Conservation (phyloP, 2,888 invertebrate genomes). For the Heliconius sara region DNA sequence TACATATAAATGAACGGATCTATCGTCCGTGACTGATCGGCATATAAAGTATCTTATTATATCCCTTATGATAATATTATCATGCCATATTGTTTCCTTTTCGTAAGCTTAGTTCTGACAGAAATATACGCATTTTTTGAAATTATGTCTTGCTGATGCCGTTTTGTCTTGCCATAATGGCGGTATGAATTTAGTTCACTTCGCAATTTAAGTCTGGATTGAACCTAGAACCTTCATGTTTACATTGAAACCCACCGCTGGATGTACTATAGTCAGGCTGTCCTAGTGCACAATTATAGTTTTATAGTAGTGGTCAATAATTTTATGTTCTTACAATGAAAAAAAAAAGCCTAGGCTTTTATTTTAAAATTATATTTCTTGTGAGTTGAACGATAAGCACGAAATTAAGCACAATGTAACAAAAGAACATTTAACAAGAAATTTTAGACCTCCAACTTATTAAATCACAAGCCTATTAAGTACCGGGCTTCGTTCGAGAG, state of each 20-base stretch:
- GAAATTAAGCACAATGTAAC: not conserved
- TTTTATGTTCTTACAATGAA: not conserved
- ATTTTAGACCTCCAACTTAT: not conserved
- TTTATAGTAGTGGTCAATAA: not conserved
- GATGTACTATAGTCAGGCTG: no score
- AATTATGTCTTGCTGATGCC: no score
- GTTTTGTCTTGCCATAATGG: no score
- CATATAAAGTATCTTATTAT: conserved; percentile 13
- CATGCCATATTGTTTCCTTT: not conserved
- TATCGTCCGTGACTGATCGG: not conserved
- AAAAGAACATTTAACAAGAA: not conserved
- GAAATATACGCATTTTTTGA: not conserved
- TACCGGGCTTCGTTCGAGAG: not conserved
- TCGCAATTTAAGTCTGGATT: no score
- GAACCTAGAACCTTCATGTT: no score
- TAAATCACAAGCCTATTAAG: not conserved
- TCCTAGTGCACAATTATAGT: no score
- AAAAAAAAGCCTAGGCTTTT: no score
- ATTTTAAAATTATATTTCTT: no score
- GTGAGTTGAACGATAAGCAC: no score
- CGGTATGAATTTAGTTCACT: no score
- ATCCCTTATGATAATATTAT: conserved; percentile 13
- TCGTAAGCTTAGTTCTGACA: not conserved
- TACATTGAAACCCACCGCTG: no score
- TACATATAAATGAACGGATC: not conserved